Evolutionary conservation across 2,797 vertebrate genomes (phyloP).

Genomic region (Takifugu rubripes): DNA sequence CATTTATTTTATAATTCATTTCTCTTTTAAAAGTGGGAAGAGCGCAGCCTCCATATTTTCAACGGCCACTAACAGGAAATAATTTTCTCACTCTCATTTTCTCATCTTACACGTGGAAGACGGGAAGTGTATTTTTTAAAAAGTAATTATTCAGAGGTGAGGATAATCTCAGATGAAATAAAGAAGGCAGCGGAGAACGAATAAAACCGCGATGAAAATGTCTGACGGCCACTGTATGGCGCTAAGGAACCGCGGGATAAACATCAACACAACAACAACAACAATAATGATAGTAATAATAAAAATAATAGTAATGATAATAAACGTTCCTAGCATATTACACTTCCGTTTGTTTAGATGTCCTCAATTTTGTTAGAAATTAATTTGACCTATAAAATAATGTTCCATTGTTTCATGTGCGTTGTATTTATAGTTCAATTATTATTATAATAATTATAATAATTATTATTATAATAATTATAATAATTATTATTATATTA

Average conservation of each 20-base stretch:
- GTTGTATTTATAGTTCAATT: no score
- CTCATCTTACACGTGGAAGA: no score
- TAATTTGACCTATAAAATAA: not conserved
- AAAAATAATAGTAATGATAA: slow-evolving; percentile 1
- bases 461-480: no score
- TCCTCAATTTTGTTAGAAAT: not conserved
- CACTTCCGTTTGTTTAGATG: not conserved
- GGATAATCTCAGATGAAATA: not conserved
- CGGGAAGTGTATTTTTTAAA: not conserved
- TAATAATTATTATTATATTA: no score
- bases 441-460: no score
- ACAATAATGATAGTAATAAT: slow-evolving; percentile 6
- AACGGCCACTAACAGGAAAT: no score
- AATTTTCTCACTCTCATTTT: no score
- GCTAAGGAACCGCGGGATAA: slow-evolving; percentile 59
- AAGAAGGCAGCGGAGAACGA: not conserved
- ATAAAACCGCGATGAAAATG: slow-evolving; percentile 11
- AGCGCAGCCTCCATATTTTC: no score
- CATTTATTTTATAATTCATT: not conserved
- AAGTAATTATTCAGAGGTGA: not conserved
- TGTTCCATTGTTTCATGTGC: no score
- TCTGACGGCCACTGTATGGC: slow-evolving; percentile 68
- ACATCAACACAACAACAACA: slow-evolving; percentile 5
- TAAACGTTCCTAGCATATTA: not conserved
- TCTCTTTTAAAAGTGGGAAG: no score